phyloP scores from a whole-genome alignment of 2,888 invertebrate species.

The Lasius platythorax region DNA sequence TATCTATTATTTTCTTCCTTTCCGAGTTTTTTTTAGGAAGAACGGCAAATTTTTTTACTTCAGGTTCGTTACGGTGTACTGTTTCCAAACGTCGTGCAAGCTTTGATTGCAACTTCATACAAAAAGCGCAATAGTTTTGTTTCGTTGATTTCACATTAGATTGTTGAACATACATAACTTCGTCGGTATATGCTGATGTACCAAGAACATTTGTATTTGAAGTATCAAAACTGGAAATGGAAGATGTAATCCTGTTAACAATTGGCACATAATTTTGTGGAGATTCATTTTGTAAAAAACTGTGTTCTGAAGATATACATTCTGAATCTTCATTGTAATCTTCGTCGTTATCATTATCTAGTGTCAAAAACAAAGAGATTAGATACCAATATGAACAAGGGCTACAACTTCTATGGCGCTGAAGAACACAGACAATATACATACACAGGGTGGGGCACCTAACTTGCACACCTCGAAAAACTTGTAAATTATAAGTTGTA shows the following conservation, averaged over 20 bases:
- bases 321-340: background rate
- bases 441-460: no score
- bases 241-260: background rate
- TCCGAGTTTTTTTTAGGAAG: background rate
- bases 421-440: no score
- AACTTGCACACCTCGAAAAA: no score
- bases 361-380: no score
- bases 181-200: background rate
- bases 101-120: background rate
- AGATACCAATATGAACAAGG: no score
- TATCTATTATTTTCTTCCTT: background rate
- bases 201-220: background rate
- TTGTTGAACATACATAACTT: background rate
- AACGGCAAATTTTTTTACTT: background rate
- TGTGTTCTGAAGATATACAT: background rate
- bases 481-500: no score
- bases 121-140: background rate
- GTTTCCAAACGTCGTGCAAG: background rate
- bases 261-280: background rate
- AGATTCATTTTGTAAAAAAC: background rate
- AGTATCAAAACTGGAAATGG: background rate
- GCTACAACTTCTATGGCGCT: no score
- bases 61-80: background rate
- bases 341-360: background rate
- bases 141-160: background rate